These are phyloP conservation scores for Bufo bufo DNA, from an alignment of 2,113 vertebrate species.

Conservation along the genomic window DNA sequence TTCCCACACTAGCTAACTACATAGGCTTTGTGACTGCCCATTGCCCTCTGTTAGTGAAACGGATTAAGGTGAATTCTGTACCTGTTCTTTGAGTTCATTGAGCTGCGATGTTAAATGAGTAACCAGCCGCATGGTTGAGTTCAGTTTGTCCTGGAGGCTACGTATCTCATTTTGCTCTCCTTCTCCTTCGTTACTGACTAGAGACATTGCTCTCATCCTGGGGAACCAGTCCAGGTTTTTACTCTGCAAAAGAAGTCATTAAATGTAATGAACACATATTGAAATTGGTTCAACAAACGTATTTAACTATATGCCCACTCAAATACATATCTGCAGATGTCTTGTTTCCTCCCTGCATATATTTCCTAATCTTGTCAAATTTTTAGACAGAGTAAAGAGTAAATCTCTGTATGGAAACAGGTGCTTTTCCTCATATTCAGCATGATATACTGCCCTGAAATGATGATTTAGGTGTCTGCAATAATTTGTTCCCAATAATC, in stretches of 20 bases:
- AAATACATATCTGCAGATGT: background rate
- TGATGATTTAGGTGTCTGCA: too few relatives aligned
- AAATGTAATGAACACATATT: background rate
- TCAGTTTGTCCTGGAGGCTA: slow-evolving; percentile 89
- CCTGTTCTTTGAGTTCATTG: slow-evolving; percentile 95
- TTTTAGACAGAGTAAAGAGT: too few relatives aligned
- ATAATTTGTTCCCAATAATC: too few relatives aligned
- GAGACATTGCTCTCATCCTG: slow-evolving; percentile 96
- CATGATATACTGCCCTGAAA: too few relatives aligned
- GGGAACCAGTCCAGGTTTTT: slow-evolving; percentile 98
- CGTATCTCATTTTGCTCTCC: slow-evolving; percentile 97
- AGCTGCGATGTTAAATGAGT: slow-evolving; percentile 87
- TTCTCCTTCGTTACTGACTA: slow-evolving; percentile 92
- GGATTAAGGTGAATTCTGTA: slow-evolving; percentile 61
- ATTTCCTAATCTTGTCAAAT: too few relatives aligned
- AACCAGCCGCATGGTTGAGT: slow-evolving; percentile 90
- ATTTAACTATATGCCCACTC: background rate
- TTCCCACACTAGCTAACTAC: background rate
- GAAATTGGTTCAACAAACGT: background rate
- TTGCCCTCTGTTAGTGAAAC: background rate
- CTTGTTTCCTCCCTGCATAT: background rate
- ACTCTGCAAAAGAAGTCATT: slow-evolving; percentile 72
- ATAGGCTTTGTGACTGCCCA: background rate
- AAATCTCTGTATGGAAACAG: too few relatives aligned
- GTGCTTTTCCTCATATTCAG: too few relatives aligned